phyloP scores from a whole-genome alignment of 2,888 invertebrate species.

The Alitta virens region DNA sequence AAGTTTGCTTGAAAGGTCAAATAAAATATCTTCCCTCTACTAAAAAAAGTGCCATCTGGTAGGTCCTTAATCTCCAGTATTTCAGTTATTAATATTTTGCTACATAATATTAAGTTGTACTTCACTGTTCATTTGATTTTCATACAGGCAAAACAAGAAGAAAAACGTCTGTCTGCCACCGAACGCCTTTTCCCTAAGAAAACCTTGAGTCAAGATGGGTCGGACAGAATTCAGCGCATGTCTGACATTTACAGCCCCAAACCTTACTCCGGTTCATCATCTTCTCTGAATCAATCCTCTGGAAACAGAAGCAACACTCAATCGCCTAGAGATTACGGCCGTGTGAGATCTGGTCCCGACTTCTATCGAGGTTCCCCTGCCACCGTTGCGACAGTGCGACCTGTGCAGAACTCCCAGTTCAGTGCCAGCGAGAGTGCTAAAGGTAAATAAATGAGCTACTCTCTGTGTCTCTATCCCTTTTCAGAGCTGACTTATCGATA shows the following conservation, averaged over 20 bases:
- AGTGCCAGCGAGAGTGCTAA: background rate
- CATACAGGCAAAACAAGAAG: background rate
- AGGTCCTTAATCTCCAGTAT: too few relatives aligned
- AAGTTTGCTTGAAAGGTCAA: too few relatives aligned
- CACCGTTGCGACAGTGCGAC: slow-evolving; percentile 14
- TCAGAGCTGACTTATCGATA: too few relatives aligned
- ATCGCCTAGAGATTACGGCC: too few relatives aligned
- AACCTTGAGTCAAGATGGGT: slow-evolving; percentile 5
- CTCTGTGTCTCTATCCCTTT: too few relatives aligned
- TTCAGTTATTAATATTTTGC: too few relatives aligned
- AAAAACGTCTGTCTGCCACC: slow-evolving; percentile 13
- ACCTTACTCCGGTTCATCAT: slow-evolving; percentile 8
- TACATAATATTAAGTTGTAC: too few relatives aligned
- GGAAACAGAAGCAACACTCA: background rate
- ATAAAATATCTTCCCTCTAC: too few relatives aligned
- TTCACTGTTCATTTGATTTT: too few relatives aligned
- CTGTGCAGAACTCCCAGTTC: background rate
- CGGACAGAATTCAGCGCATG: slow-evolving; percentile 16
- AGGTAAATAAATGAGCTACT: too few relatives aligned
- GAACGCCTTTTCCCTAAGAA: slow-evolving; percentile 17
- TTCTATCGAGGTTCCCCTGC: background rate
- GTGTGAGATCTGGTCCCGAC: background rate
- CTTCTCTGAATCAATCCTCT: background rate
- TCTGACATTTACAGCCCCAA: slow-evolving; percentile 21
- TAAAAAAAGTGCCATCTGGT: too few relatives aligned